phyloP scores from a whole-genome alignment of 2,888 invertebrate genomes.

The Pyrrhosoma nymphula region DNA sequence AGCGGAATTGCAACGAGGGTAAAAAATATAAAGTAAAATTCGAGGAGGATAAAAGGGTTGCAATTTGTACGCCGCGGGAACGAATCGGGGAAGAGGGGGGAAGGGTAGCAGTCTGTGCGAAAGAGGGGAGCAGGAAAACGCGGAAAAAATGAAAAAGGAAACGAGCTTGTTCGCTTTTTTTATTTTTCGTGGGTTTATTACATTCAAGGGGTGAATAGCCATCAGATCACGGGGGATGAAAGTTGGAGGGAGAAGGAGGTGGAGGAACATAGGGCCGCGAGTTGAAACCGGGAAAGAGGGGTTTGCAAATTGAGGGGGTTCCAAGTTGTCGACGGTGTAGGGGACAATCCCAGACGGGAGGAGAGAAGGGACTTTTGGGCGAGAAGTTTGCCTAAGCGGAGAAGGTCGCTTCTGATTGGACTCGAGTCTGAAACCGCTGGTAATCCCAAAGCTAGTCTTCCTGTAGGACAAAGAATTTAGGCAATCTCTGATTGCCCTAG shows the following conservation, averaged over 20 bases:
- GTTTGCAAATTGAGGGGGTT: neutral
- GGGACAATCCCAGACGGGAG: neutral
- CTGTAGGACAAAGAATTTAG: neutral
- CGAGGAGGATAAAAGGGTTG: slow-evolving; percentile 13
- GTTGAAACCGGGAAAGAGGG: neutral
- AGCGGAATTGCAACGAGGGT: neutral
- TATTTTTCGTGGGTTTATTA: neutral
- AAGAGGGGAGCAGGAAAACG: neutral
- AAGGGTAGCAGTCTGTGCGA: neutral
- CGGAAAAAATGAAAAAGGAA: neutral
- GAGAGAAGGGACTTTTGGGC: neutral
- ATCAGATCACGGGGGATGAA: neutral
- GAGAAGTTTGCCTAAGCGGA: neutral
- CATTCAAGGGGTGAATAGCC: slow-evolving; percentile 22
- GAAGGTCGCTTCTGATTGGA: neutral
- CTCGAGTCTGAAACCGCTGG: neutral
- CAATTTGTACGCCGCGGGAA: slow-evolving; percentile 12
- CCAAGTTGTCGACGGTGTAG: neutral
- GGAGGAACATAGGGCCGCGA: neutral
- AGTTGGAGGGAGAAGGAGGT: neutral
- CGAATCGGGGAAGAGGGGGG: neutral
- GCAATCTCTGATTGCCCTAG: neutral
- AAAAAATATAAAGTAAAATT: neutral
- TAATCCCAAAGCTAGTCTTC: neutral
- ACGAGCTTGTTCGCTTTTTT: neutral